phyloP scores from a whole-genome alignment of 1,140 invertebrate genomes.

The Pseudachorutes palmiensis region DNA sequence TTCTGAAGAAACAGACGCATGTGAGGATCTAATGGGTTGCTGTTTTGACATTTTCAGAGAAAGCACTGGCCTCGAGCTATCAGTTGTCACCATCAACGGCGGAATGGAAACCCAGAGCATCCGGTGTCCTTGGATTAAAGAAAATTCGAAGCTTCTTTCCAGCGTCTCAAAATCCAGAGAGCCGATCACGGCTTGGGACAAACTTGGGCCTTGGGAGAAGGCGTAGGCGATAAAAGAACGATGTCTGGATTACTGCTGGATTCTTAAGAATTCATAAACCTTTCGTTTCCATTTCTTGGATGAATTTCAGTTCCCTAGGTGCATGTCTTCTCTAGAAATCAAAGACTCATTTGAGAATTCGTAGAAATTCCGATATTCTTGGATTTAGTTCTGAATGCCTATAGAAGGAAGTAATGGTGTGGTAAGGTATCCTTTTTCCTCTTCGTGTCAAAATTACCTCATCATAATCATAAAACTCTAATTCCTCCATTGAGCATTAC shows the following conservation, averaged over 20 bases:
- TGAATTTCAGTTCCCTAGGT: too few relatives aligned
- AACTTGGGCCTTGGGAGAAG: conserved; percentile 31
- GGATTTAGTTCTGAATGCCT: too few relatives aligned
- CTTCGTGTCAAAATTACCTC: too few relatives aligned
- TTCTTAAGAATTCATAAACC: not conserved
- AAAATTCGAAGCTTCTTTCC: conserved; percentile 12
- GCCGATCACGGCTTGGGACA: conserved; percentile 28
- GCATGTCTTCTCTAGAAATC: too few relatives aligned
- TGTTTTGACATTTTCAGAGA: not conserved
- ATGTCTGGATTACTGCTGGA: not conserved
- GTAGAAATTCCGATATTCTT: too few relatives aligned
- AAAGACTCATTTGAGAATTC: too few relatives aligned
- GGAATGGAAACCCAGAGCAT: conserved; percentile 22
- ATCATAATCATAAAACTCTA: not conserved
- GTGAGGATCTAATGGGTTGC: too few relatives aligned
- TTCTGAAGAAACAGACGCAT: too few relatives aligned
- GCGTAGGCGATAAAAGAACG: conserved; percentile 18
- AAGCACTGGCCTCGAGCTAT: conserved; percentile 8
- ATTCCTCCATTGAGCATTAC: not conserved
- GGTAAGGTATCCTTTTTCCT: too few relatives aligned
- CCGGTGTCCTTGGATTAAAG: conserved; percentile 14
- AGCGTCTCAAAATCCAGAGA: conserved; percentile 19
- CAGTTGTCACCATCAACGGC: conserved; percentile 10
- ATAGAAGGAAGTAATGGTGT: too few relatives aligned
- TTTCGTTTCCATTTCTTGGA: too few relatives aligned